Evolutionary conservation across 1,140 invertebrate species (phyloP).

Genomic region (Plectus sambesii): DNA sequence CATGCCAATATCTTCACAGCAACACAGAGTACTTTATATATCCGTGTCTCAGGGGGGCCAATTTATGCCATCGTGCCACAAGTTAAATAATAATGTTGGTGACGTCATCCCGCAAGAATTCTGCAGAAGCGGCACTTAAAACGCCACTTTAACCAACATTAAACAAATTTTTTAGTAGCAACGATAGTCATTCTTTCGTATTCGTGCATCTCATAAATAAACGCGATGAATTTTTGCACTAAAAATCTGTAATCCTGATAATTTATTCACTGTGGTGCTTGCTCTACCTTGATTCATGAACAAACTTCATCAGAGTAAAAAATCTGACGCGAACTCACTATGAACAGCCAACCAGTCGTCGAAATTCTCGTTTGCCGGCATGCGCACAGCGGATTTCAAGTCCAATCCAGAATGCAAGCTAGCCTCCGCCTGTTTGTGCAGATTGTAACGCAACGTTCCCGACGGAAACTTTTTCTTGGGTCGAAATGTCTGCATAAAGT

Average conservation of each 20-base stretch:
- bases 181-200: too few relatives aligned
- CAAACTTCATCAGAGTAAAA: conserved; percentile 8
- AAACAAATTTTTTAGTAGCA: too few relatives aligned
- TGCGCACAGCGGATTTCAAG: conserved; percentile 66
- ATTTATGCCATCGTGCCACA: too few relatives aligned
- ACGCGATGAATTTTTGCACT: neutral
- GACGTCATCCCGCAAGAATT: too few relatives aligned
- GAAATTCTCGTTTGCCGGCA: conserved; percentile 72
- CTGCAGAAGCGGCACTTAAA: too few relatives aligned
- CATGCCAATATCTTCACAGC: too few relatives aligned
- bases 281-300: conserved; percentile 15
- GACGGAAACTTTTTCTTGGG: conserved; percentile 80
- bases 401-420: conserved; percentile 86
- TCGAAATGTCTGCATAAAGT: conserved; percentile 65
- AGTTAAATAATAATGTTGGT: too few relatives aligned
- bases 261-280: too few relatives aligned
- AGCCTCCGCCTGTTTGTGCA: conserved; percentile 85
- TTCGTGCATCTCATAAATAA: neutral
- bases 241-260: conserved; percentile 6
- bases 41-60: too few relatives aligned
- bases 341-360: conserved; percentile 92
- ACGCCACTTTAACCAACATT: too few relatives aligned
- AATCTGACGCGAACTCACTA: conserved; percentile 53
- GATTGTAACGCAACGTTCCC: conserved; percentile 75
- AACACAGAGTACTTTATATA: too few relatives aligned